A percentile compares a stretch with the other conserved stretches of the same genome.
Evolutionary conservation across 2,113 vertebrate species (phyloP).

Genomic region (Collichthys lucidus): DNA sequence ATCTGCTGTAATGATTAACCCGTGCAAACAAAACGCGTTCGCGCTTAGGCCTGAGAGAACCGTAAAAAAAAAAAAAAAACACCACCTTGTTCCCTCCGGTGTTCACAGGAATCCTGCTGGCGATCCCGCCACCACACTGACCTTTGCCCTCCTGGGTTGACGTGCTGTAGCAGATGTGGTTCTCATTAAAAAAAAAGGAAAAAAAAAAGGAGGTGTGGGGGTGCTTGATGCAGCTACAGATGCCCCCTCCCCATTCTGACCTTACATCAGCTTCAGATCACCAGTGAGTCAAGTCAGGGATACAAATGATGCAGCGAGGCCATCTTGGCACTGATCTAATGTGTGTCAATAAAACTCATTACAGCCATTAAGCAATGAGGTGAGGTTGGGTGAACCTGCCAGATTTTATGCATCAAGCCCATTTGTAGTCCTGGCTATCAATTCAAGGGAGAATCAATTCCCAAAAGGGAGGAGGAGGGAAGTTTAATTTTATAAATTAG

Average conservation of each 20-base stretch:
- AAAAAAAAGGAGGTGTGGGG: background rate
- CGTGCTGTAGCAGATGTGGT: conserved; percentile 63
- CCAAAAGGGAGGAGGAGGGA: conserved; percentile 2
- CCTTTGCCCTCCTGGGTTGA: conserved; percentile 52
- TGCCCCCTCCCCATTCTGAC: background rate
- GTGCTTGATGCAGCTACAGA: conserved; percentile 7
- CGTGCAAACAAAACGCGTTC: conserved; percentile 37
- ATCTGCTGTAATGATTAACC: conserved; percentile 67
- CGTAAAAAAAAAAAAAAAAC: conserved; percentile 29
- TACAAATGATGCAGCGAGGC: conserved; percentile 21
- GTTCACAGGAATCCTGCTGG: conserved; percentile 38
- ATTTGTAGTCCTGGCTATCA: conserved; percentile 50
- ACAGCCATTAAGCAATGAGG: conserved; percentile 50
- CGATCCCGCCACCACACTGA: conserved; percentile 28
- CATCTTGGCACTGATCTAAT: conserved; percentile 49
- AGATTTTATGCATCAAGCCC: conserved; percentile 38
- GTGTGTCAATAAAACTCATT: conserved; percentile 59
- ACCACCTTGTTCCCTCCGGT: conserved; percentile 6
- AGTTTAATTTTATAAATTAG: conserved; percentile 42
- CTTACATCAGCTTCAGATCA: conserved; percentile 8
- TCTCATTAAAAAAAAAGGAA: conserved; percentile 29
- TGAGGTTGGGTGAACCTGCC: conserved; percentile 26
- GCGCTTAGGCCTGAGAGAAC: background rate
- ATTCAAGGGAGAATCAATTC: conserved; percentile 40
- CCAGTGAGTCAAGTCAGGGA: background rate